phyloP scores from a whole-genome alignment of 1,140 invertebrate species.

The Drosophila ambigua region DNA sequence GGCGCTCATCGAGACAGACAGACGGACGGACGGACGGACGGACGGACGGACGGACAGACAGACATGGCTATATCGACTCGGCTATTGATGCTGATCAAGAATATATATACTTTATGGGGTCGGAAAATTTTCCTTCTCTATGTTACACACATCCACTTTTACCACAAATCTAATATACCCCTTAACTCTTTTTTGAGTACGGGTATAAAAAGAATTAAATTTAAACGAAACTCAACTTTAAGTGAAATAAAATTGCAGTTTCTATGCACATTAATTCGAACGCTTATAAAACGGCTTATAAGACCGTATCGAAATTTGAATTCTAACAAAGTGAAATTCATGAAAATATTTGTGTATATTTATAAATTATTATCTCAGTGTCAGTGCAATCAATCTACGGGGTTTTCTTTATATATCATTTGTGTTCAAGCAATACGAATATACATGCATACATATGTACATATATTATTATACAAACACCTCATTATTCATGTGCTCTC shows the following conservation, averaged over 20 bases:
- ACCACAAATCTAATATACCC: no score
- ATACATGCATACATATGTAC: neutral
- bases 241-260: conserved; percentile 45
- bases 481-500: conserved; percentile 27
- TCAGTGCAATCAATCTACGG: conserved; percentile 11
- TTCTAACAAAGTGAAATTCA: no score
- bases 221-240: conserved; percentile 40
- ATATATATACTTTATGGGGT: no score
- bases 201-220: conserved; percentile 19
- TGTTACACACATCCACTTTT: no score
- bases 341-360: conserved; percentile 42
- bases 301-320: neutral
- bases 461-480: conserved; percentile 22
- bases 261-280: no score
- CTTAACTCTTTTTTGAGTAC: no score
- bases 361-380: conserved; percentile 73
- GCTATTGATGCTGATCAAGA: no score
- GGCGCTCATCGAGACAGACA: no score
- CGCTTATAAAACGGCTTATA: neutral
- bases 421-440: conserved; percentile 41
- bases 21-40: no score
- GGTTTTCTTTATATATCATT: conserved; percentile 12
- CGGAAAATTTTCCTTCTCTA: no score
- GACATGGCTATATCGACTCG: no score
- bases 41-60: no score